Percentiles rank a stretch among this genome's conserved stretches.
Evolutionary conservation across 2,113 vertebrate genomes (phyloP).

Genomic region (Anolis carolinensis): DNA sequence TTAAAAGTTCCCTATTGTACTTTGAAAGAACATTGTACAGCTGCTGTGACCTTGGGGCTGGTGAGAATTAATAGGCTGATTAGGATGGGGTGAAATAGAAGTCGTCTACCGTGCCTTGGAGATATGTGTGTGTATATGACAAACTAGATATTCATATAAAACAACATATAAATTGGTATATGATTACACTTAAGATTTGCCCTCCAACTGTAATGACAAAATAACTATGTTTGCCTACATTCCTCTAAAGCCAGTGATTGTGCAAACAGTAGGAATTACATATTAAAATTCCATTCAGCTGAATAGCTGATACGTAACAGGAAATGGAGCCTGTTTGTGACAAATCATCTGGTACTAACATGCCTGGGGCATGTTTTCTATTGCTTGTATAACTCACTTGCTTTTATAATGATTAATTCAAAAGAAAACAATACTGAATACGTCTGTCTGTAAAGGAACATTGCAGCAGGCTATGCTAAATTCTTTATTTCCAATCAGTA

Average conservation of each 20-base stretch:
- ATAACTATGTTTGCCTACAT: background rate
- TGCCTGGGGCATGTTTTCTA: background rate
- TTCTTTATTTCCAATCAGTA: background rate
- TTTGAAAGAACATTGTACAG: too few relatives aligned
- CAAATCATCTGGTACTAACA: background rate
- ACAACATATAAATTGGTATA: background rate
- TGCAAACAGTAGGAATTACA: background rate
- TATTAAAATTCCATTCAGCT: constrained; percentile 5
- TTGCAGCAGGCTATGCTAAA: background rate
- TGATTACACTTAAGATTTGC: background rate
- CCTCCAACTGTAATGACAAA: fast-evolving
- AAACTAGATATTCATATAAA: background rate
- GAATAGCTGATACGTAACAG: constrained; percentile 8
- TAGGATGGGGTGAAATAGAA: background rate
- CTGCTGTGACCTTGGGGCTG: background rate
- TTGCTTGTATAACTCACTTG: background rate
- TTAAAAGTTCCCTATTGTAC: background rate
- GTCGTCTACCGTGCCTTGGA: background rate
- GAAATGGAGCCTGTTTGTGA: constrained; percentile 13
- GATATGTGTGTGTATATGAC: too few relatives aligned
- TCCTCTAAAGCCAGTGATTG: background rate
- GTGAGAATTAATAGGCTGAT: background rate
- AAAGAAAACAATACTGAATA: background rate
- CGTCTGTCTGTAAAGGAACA: background rate
- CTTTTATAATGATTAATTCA: background rate